phyloP scores from a whole-genome alignment of 2,797 vertebrate genomes.

The Manis javanica region DNA sequence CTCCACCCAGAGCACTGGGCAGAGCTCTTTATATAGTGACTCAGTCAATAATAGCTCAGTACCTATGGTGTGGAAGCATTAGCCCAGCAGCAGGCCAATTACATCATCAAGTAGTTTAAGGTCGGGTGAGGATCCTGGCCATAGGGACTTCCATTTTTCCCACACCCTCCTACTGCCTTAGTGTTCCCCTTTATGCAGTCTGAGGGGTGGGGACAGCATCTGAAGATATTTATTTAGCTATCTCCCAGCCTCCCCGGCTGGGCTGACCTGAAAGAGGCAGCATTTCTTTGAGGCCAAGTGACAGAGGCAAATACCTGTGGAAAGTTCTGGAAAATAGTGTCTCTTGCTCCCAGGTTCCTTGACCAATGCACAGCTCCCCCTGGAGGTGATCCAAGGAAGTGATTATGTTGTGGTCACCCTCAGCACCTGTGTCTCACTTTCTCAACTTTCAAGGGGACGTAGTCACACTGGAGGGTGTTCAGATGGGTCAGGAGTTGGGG shows the following conservation, averaged over 20 bases:
- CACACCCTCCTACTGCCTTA: too few species aligned
- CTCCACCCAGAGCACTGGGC: too few species aligned
- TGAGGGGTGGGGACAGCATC: background rate
- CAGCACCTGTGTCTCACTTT: background rate
- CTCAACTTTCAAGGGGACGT: background rate
- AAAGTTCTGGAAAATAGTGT: conserved; percentile 49
- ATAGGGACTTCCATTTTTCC: too few species aligned
- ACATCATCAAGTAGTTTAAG: too few species aligned
- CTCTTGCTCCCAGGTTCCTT: background rate
- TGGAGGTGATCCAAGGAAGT: background rate
- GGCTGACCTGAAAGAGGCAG: background rate
- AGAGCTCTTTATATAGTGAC: too few species aligned
- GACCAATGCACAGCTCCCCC: background rate
- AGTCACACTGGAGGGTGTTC: background rate
- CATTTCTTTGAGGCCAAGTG: background rate
- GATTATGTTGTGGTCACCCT: background rate
- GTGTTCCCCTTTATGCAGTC: rapidly evolving
- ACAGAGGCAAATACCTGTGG: background rate
- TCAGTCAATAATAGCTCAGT: too few species aligned
- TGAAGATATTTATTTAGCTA: background rate
- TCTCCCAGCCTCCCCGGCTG: background rate
- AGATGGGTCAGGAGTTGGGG: background rate
- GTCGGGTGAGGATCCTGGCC: too few species aligned
- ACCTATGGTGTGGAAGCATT: too few species aligned
- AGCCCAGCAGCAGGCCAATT: too few species aligned